A percentile compares a stretch with the other conserved stretches of the same genome.
Evolutionary conservation across 2,113 vertebrate species (phyloP).

Genomic region (Eudyptes chrysolophus): DNA sequence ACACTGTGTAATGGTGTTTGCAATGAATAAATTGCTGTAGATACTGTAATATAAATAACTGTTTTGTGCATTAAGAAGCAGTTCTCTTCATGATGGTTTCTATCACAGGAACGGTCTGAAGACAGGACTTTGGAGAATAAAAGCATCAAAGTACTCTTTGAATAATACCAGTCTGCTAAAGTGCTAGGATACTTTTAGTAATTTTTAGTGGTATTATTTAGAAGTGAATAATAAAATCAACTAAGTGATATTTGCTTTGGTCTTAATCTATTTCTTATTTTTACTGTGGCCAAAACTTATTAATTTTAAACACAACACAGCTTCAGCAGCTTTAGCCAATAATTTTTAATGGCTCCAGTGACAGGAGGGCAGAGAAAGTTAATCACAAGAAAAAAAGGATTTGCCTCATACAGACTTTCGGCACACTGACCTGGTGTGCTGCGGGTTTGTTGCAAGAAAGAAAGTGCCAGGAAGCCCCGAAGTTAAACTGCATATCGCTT

Average conservation of each 20-base stretch:
- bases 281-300: not conserved
- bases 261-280: not conserved
- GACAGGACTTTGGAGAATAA: constrained; percentile 1
- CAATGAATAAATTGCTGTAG: constrained; percentile 57
- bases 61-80: constrained; percentile 43
- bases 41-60: constrained; percentile 65
- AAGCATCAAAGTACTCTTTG: not conserved
- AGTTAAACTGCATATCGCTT: not conserved
- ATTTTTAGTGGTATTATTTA: constrained; percentile 14
- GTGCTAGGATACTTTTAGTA: not conserved
- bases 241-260: not conserved
- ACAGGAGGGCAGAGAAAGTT: not conserved
- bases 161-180: constrained; percentile 27
- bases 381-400: not conserved
- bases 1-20: constrained; percentile 66
- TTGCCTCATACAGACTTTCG: not conserved
- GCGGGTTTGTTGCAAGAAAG: not conserved
- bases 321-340: not conserved
- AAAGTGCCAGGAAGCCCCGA: not conserved
- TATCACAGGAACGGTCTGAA: constrained; percentile 10
- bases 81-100: constrained; percentile 12
- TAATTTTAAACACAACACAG: not conserved
- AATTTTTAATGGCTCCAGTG: not conserved
- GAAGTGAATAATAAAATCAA: not conserved
- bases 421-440: not conserved